A percentile compares a stretch with the other conserved stretches of the same genome.
Evolutionary conservation across 2,113 vertebrate genomes (phyloP).

Genomic region (Ptychochromis oligacanthus): DNA sequence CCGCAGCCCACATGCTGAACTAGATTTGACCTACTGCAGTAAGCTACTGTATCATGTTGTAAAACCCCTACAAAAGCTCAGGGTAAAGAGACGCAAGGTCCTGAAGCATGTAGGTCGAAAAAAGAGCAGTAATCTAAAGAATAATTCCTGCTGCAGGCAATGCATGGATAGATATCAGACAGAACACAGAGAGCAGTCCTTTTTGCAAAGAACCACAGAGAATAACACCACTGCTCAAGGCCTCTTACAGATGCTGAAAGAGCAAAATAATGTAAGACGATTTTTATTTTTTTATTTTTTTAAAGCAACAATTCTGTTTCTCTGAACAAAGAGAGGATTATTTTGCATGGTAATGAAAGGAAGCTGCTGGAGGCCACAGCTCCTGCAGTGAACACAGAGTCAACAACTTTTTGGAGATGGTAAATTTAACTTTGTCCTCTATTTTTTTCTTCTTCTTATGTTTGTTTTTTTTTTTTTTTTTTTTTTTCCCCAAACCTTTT

Average conservation of each 20-base stretch:
- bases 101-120: neutral
- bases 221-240: constrained; percentile 12
- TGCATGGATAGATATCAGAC: constrained; percentile 12
- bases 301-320: constrained; percentile 33
- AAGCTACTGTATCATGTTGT: constrained; percentile 33
- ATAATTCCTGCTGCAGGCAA: constrained; percentile 10
- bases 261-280: constrained; percentile 28
- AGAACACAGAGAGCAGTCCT: neutral
- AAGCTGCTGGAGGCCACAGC: constrained; percentile 58
- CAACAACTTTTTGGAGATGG: constrained; percentile 56
- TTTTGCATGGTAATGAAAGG: constrained; percentile 40
- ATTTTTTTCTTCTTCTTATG: constrained; percentile 37
- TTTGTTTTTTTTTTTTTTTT: constrained; percentile 3
- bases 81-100: neutral
- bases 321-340: constrained; percentile 58
- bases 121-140: neutral
- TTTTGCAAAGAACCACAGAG: neutral
- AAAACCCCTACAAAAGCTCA: neutral
- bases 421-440: constrained; percentile 57
- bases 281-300: constrained; percentile 1
- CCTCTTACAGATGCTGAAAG: constrained; percentile 27
- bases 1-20: neutral
- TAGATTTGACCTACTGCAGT: constrained; percentile 17
- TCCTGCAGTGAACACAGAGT: constrained; percentile 52
- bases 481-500: constrained; percentile 33